These are phyloP conservation scores for Drusus annulatus DNA, from an alignment of 1,140 invertebrate genomes.

Conservation along the genomic window DNA sequence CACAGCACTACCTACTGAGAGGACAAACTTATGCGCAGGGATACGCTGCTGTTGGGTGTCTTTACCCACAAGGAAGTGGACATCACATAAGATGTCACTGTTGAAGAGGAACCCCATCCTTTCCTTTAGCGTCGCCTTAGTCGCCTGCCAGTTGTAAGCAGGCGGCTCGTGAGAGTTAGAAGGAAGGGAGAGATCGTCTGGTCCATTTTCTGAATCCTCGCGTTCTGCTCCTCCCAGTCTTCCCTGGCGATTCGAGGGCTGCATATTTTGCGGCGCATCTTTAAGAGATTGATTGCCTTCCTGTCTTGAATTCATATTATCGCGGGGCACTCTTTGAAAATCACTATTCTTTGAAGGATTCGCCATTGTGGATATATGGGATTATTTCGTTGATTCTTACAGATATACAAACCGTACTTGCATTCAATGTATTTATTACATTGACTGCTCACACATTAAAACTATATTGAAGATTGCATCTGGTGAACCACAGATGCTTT, in stretches of 20 bases:
- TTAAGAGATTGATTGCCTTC: slow-evolving; percentile 38
- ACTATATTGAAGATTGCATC: too few relatives aligned
- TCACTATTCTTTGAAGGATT: slow-evolving; percentile 37
- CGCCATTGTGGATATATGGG: slow-evolving; percentile 15
- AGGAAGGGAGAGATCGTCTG: slow-evolving; percentile 57
- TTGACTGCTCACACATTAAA: too few relatives aligned
- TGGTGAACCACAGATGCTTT: background rate
- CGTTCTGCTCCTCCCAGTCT: slow-evolving; percentile 63
- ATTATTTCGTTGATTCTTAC: background rate
- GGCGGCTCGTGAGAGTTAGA: slow-evolving; percentile 65
- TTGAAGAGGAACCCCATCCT: slow-evolving; percentile 86
- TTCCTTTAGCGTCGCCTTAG: slow-evolving; percentile 83
- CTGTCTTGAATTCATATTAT: slow-evolving; percentile 36
- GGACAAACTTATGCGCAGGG: slow-evolving; percentile 88
- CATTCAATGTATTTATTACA: too few relatives aligned
- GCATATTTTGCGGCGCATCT: slow-evolving; percentile 68
- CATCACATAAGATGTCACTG: slow-evolving; percentile 86
- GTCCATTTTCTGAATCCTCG: slow-evolving; percentile 63
- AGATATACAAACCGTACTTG: background rate
- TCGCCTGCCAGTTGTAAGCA: slow-evolving; percentile 78
- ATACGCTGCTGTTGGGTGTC: slow-evolving; percentile 81
- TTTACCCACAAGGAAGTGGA: slow-evolving; percentile 85
- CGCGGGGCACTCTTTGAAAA: slow-evolving; percentile 19
- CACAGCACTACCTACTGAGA: slow-evolving; percentile 87
- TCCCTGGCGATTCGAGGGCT: slow-evolving; percentile 66